Base-by-base conservation (phyloP, 2,797 vertebrate genomes). In the Clamator glandarius region DNA sequence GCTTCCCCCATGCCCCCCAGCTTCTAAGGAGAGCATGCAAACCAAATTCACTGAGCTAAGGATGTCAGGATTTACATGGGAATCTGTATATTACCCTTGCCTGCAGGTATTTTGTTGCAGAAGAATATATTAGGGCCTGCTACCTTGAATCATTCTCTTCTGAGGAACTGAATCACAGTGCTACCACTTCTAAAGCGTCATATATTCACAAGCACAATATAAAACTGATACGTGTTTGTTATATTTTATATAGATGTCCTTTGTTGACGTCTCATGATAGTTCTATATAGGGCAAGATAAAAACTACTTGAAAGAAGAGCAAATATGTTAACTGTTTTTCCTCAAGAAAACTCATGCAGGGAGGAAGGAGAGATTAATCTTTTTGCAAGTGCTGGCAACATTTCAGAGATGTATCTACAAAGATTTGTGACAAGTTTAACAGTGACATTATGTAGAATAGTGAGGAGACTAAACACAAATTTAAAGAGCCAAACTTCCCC, bases 271-370 rank as follows among this genome's bases (percentile, higher is more conserved):
- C 93, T 96, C 92, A 42, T 67, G 95, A 18, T 95, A 94, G 79
- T 96, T 95, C 79, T 96, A 88, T 95, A 78, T 55, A 81, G 84
- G 66, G 51, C 87, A 91, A 88, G 92, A 89, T 62, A 94, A 95
- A 93, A 88, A 88, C 87, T 93, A 42, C 92, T 94, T 92, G 62
- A 95, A 94, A 91, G 79, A 86, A 95, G 68, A 92, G 63, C 79
- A 95, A 95, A 95, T 95, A 91, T 25, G 76, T 91, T 96, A 95
- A 93, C 79, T 72, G 81, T 42, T 92, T 92, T 95, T 42, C 78
- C 78, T 83, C 86, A 81, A 74, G 84, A 83, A 95, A 94, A 84
- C 36, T 61, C 84, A 69, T 3, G 36, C 90, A 88, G 80, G 83
- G 82, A 89, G 29, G 76, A 93, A 93, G 61, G 59, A 50, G 78